Conservation (phyloP, 2,113 vertebrate genomes). For the Sylvicapra grimmia region DNA sequence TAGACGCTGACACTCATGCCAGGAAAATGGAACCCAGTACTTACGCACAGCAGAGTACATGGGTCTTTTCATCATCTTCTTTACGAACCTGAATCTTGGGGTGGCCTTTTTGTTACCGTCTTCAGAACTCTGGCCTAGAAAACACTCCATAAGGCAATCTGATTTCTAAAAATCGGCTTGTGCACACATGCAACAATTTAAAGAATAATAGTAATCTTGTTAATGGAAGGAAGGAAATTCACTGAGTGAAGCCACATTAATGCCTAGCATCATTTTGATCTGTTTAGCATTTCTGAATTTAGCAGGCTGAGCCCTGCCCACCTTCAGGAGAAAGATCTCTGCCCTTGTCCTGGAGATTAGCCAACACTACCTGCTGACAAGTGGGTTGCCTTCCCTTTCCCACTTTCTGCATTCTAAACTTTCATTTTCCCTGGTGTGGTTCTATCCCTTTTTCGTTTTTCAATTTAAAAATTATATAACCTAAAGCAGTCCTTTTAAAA, state of each 20-base stretch:
- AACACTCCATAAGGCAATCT: constrained; percentile 1
- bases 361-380: background rate
- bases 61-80: background rate
- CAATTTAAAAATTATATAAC: background rate
- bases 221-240: constrained; percentile 43
- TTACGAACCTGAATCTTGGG: background rate
- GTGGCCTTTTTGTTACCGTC: background rate
- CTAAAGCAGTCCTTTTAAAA: background rate
- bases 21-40: background rate
- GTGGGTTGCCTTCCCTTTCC: background rate
- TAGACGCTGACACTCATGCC: background rate
- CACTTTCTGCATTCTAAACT: background rate
- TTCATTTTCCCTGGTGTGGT: background rate
- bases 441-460: background rate
- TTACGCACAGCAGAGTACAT: background rate
- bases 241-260: constrained; percentile 7
- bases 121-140: constrained; percentile 32
- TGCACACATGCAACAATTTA: constrained; percentile 54
- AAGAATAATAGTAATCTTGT: constrained; percentile 19
- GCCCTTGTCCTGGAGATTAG: background rate
- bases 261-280: constrained; percentile 7
- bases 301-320: background rate
- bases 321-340: background rate
- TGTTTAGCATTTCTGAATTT: background rate
- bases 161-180: constrained; percentile 71